Evolutionary conservation across 35 echinoderm and acorn worm species (phyloP).

Genomic region (Apostichopus parvimensis): DNA sequence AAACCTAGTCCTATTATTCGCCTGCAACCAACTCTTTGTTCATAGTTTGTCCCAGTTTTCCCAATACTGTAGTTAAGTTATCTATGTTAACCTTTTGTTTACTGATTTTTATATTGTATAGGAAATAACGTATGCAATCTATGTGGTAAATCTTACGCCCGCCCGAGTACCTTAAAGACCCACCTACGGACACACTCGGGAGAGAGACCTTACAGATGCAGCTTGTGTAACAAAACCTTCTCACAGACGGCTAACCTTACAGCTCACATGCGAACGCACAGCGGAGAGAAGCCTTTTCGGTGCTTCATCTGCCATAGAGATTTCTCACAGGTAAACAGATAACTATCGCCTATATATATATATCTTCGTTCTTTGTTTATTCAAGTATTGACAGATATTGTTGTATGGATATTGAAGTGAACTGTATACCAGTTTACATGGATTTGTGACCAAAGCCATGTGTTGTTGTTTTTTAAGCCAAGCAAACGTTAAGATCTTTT

Average conservation of each 20-base stretch:
- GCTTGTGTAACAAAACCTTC: constrained; percentile 77
- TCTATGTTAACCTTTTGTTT: not conserved
- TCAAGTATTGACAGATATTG: not conserved
- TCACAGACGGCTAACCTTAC: constrained; percentile 91
- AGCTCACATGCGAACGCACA: constrained; percentile 88
- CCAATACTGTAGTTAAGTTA: not conserved
- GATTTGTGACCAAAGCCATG: not conserved
- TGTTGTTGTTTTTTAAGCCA: not conserved
- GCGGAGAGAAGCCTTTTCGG: constrained; percentile 82
- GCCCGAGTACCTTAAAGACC: constrained; percentile 88
- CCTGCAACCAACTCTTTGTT: not conserved
- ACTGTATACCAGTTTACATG: not conserved
- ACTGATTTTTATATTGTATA: not conserved
- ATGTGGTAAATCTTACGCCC: constrained; percentile 89
- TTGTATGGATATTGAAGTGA: not conserved
- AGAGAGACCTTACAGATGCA: constrained; percentile 87
- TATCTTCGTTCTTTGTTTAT: not conserved
- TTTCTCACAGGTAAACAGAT: constrained; percentile 81
- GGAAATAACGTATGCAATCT: constrained; percentile 78
- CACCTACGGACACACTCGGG: constrained; percentile 86
- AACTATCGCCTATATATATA: not conserved
- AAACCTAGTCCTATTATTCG: not conserved
- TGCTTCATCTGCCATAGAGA: constrained; percentile 76
- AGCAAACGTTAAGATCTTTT: not conserved
- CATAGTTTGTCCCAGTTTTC: not conserved